phyloP scores from a whole-genome alignment of 2,113 vertebrate genomes.

The Callipepla squamata region DNA sequence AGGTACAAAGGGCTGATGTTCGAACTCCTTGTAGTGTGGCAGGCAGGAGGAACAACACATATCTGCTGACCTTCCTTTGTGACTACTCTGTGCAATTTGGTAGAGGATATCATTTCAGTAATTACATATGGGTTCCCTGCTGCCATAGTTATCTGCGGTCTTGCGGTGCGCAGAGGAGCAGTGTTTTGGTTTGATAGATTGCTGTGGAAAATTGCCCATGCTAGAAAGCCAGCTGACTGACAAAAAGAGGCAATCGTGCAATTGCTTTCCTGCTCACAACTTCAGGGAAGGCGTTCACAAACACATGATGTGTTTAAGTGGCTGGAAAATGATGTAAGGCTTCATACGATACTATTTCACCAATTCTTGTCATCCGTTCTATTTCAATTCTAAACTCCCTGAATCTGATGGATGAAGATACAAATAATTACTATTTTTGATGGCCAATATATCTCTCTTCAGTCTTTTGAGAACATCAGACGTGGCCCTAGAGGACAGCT shows the following conservation, averaged over 20 bases:
- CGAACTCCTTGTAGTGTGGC: not conserved
- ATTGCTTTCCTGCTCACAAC: not conserved
- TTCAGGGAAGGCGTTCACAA: not conserved
- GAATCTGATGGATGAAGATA: not conserved
- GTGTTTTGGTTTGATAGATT: slow-evolving; percentile 38
- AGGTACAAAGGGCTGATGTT: not conserved
- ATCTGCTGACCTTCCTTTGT: slow-evolving; percentile 30
- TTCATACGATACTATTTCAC: not conserved
- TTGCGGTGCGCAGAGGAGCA: slow-evolving; percentile 2
- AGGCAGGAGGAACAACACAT: not conserved
- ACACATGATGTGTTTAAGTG: rapidly evolving
- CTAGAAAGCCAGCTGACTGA: slow-evolving; percentile 2
- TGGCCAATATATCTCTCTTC: not conserved
- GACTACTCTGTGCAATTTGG: slow-evolving; percentile 12
- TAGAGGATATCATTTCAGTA: slow-evolving; percentile 23
- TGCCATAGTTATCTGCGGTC: not conserved
- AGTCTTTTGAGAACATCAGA: not conserved
- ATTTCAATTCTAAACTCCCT: not conserved
- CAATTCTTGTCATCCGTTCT: not conserved
- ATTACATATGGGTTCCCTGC: slow-evolving; percentile 44
- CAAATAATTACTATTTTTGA: not conserved
- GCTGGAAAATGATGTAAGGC: not conserved
- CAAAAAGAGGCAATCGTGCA: not conserved
- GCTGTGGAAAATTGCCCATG: not conserved
- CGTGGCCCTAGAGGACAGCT: not conserved